Conservation (phyloP, 2,888 invertebrate species). For the Pristionchus fissidentatus region DNA sequence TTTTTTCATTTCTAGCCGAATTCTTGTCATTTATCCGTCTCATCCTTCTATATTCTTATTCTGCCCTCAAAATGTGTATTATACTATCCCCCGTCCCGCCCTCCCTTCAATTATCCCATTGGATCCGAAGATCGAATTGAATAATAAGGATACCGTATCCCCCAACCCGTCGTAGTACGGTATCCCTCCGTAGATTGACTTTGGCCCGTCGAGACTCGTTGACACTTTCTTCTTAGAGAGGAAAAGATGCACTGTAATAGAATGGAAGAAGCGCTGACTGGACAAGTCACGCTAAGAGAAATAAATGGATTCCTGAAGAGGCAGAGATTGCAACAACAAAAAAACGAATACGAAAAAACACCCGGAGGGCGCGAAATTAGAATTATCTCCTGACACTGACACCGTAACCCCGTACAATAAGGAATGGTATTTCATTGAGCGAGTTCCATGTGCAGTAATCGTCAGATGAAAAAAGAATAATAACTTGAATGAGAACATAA, state of each 20-base stretch:
- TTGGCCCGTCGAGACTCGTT: background rate
- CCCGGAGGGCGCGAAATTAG: no score
- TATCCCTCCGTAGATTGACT: no score
- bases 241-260: constrained; percentile 35
- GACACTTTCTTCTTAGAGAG: constrained; percentile 23
- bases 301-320: constrained; percentile 8
- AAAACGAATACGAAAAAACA: no score
- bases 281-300: constrained; percentile 22
- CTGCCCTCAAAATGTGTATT: constrained; percentile 31
- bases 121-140: constrained; percentile 38
- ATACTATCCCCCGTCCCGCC: constrained; percentile 17
- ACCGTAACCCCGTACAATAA: no score
- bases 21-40: constrained; percentile 8
- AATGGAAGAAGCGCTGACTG: constrained; percentile 5
- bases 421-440: no score
- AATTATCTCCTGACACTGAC: no score
- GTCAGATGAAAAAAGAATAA: no score
- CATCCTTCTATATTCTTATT: constrained; percentile 10
- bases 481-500: no score
- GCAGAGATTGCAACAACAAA: no score
- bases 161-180: background rate
- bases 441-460: no score
- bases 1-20: constrained; percentile 23
- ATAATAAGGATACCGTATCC: constrained; percentile 19
- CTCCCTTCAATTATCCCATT: no score